Evolutionary conservation across 2,888 invertebrate species (phyloP).

Genomic region (Clusia tigrina): DNA sequence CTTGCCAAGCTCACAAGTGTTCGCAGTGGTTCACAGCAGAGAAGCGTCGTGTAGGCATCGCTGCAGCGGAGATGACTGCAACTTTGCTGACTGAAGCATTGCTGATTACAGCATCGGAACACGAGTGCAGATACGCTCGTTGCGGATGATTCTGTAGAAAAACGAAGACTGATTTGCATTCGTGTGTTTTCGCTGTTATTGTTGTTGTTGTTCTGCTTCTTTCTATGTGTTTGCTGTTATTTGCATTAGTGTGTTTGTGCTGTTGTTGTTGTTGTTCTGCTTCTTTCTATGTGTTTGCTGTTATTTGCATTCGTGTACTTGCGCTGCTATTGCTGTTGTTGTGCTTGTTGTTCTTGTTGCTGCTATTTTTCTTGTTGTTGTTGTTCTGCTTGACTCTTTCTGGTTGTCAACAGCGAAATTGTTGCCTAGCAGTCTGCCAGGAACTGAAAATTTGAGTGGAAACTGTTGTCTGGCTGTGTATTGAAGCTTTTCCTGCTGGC

Average conservation of each 20-base stretch:
- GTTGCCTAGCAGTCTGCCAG: constrained; percentile 57
- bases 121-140: no score
- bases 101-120: no score
- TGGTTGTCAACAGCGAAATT: constrained; percentile 54
- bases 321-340: background rate
- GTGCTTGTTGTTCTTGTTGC: background rate
- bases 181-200: background rate
- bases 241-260: no score
- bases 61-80: no score
- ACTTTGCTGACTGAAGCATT: no score
- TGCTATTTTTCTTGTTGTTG: background rate
- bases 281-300: no score
- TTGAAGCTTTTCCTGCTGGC: background rate
- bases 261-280: constrained; percentile 3
- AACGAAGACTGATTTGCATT: constrained; percentile 11
- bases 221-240: background rate
- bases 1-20: no score
- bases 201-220: no score
- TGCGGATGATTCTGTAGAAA: background rate
- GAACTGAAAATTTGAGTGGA: constrained; percentile 20
- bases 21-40: no score
- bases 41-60: no score
- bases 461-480: constrained; percentile 15
- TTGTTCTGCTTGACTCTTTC: no score
- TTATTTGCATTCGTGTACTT: background rate